phyloP scores from a whole-genome alignment of 92 coral and sea anemone genomes.

The Epizoanthus ramosus region DNA sequence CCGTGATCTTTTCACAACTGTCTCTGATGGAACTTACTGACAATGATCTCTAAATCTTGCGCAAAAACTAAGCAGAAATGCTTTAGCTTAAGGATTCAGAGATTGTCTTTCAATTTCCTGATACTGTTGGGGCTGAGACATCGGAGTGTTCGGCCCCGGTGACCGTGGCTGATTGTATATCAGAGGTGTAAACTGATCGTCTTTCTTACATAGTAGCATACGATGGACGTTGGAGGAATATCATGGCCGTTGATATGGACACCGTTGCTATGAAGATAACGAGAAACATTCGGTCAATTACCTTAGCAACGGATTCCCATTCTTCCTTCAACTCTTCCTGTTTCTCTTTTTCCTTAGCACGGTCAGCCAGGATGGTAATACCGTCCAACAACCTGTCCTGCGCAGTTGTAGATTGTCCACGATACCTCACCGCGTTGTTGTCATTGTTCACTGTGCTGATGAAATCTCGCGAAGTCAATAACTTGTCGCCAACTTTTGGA shows the following conservation, averaged over 20 bases:
- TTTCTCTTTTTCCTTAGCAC: conserved; percentile 89
- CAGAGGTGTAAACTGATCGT: not conserved
- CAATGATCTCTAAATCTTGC: not conserved
- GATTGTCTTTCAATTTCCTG: not conserved
- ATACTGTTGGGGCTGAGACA: no score
- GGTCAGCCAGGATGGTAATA: conserved; percentile 76
- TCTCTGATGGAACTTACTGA: not conserved
- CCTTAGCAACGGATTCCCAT: conserved; percentile 98
- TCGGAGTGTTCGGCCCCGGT: not conserved
- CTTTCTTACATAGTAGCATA: conserved; percentile 76
- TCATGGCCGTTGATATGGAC: conserved; percentile 86
- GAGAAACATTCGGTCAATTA: conserved; percentile 88
- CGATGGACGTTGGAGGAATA: conserved; percentile 88
- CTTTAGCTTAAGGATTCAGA: not conserved
- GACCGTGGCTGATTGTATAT: no score
- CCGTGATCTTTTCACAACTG: not conserved
- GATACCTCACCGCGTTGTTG: conserved; percentile 73
- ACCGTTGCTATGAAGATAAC: conserved; percentile 87
- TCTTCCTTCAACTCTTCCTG: conserved; percentile 87
- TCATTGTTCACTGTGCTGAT: conserved; percentile 76
- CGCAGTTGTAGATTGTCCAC: conserved; percentile 60
- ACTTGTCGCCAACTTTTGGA: conserved; percentile 77
- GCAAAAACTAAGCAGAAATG: no score
- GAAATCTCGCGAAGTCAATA: conserved; percentile 76
- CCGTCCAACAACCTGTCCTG: conserved; percentile 82